A percentile compares a stretch with the other conserved stretches of the same genome.
Evolutionary conservation across 1,140 invertebrate genomes (phyloP).

Genomic region (Ganaspis sp.): DNA sequence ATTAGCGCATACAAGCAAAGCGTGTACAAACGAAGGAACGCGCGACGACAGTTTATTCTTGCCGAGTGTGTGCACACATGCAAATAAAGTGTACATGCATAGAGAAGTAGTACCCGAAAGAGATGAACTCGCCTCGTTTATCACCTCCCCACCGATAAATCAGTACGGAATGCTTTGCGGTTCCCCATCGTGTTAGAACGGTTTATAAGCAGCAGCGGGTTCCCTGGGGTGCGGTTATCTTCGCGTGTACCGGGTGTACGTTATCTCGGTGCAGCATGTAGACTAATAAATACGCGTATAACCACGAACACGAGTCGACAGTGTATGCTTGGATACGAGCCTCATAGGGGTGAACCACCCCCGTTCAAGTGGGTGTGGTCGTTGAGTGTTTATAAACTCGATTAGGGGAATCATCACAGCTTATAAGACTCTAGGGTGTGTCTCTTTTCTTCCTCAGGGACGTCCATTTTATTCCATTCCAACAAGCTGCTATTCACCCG

Average conservation of each 20-base stretch:
- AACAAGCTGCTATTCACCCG: not conserved
- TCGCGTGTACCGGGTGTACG: constrained; percentile 72
- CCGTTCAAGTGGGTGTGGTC: constrained; percentile 65
- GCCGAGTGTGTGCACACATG: constrained; percentile 33
- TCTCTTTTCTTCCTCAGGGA: constrained; percentile 5
- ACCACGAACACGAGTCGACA: constrained; percentile 52
- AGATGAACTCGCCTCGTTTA: constrained; percentile 70
- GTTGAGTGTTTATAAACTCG: constrained; percentile 67
- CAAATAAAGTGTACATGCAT: constrained; percentile 46
- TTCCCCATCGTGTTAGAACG: constrained; percentile 73
- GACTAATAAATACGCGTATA: constrained; percentile 65
- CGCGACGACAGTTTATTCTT: constrained; percentile 55
- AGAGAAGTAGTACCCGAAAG: constrained; percentile 55
- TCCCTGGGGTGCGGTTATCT: constrained; percentile 74
- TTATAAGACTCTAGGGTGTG: constrained; percentile 47
- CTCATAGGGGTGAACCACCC: constrained; percentile 44
- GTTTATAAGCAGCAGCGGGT: constrained; percentile 69
- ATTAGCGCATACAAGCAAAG: constrained; percentile 19
- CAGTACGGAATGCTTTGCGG: constrained; percentile 73
- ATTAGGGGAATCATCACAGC: constrained; percentile 66
- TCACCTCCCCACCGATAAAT: constrained; percentile 72
- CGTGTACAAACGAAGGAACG: constrained; percentile 8
- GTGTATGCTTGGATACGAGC: constrained; percentile 44
- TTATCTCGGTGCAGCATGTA: constrained; percentile 65
- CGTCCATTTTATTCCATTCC: not conserved